A percentile compares a stretch with the other conserved stretches of the same genome.
Conservation (phyloP, 2,888 invertebrate species). For the Sepioteuthis lessoniana region DNA sequence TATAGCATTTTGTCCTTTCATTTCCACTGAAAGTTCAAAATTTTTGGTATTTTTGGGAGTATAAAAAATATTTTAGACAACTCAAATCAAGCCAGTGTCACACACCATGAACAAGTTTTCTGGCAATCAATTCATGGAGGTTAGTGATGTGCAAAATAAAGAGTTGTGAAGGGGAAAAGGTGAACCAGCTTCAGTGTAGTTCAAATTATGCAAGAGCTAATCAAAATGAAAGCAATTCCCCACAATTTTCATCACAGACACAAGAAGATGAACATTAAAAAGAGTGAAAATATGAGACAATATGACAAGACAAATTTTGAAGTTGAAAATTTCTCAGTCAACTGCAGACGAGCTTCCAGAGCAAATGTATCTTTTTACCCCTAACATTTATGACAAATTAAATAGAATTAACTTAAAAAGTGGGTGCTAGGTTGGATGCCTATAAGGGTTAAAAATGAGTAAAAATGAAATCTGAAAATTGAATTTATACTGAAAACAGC, state of each 20-base stretch:
- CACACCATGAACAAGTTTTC: neutral
- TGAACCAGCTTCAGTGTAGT: neutral
- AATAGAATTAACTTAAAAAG: neutral
- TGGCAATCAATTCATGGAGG: neutral
- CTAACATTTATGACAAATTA: neutral
- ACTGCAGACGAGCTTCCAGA: neutral
- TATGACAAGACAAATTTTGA: no score
- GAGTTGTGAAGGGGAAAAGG: neutral
- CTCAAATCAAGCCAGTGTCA: neutral
- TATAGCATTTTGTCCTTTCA: neutral
- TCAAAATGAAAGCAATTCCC: neutral
- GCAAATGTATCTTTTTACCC: neutral
- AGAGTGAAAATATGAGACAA: neutral
- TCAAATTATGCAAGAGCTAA: slow-evolving; percentile 17
- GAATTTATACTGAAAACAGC: neutral
- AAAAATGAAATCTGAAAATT: neutral
- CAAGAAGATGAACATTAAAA: slow-evolving; percentile 2
- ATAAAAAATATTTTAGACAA: neutral
- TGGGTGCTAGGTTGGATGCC: neutral
- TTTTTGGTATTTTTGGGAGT: neutral
- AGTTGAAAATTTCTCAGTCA: neutral
- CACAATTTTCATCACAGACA: slow-evolving; percentile 6
- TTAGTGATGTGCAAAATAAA: neutral
- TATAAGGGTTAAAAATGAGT: neutral
- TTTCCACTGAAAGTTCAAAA: neutral